These are phyloP conservation scores for Saturnia japonica DNA, from an alignment of 2,888 invertebrate species.

Conservation along the genomic window DNA sequence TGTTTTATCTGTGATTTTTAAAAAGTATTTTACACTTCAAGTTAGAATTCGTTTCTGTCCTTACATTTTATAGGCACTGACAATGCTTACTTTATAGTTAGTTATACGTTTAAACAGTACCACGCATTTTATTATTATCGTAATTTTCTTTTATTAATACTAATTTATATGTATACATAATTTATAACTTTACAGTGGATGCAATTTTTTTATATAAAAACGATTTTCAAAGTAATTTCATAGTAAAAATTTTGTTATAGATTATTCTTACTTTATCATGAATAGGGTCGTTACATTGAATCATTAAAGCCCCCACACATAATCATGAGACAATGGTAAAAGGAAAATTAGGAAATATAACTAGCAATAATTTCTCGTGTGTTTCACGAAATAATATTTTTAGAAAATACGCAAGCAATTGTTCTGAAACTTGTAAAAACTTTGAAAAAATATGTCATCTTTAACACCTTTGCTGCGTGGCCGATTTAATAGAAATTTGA, in stretches of 20 bases:
- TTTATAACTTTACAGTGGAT: background rate
- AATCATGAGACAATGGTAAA: too few relatives aligned
- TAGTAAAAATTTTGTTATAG: background rate
- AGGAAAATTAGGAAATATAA: too few relatives aligned
- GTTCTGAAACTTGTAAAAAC: too few relatives aligned
- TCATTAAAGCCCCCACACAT: too few relatives aligned
- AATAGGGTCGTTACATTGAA: background rate
- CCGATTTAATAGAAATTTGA: too few relatives aligned
- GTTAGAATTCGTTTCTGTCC: slow-evolving; percentile 27
- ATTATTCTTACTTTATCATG: background rate
- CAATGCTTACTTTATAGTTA: background rate
- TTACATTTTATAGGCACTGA: slow-evolving; percentile 18
- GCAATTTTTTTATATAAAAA: background rate
- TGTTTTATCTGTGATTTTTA: slow-evolving; percentile 57
- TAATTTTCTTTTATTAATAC: too few relatives aligned
- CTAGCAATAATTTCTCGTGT: too few relatives aligned
- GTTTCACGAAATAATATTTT: too few relatives aligned
- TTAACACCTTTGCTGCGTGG: too few relatives aligned
- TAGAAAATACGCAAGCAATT: too few relatives aligned
- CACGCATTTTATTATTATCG: background rate
- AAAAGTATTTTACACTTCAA: slow-evolving; percentile 26
- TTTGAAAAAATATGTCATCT: background rate
- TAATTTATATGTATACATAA: too few relatives aligned
- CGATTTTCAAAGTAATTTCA: background rate
- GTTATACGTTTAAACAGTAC: background rate